phyloP scores from a whole-genome alignment of 2,888 invertebrate genomes.

The Athetis lepigone region DNA sequence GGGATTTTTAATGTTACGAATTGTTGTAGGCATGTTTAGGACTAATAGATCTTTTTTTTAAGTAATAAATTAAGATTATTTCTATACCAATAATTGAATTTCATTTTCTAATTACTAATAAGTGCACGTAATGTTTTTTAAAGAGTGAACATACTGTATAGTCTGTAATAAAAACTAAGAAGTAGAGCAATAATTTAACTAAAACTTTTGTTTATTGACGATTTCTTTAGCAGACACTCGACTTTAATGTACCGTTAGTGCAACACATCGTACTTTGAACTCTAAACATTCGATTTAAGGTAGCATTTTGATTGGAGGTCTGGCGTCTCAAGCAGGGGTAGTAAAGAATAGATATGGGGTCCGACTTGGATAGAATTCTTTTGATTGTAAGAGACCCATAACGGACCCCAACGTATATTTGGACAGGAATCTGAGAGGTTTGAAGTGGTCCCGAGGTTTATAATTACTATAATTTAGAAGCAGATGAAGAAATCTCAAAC shows the following conservation, averaged over 20 bases:
- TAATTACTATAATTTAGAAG: slow-evolving; percentile 89
- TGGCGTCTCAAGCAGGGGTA: slow-evolving; percentile 76
- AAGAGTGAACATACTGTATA: slow-evolving; percentile 71
- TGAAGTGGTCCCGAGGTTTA: slow-evolving; percentile 87
- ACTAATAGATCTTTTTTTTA: not conserved
- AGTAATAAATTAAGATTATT: not conserved
- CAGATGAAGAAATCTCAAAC: slow-evolving; percentile 82
- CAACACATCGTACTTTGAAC: slow-evolving; percentile 50
- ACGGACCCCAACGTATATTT: slow-evolving; percentile 90
- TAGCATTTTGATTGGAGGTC: slow-evolving; percentile 52
- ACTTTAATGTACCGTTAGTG: slow-evolving; percentile 70
- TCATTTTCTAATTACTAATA: not conserved
- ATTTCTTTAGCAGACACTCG: slow-evolving; percentile 87
- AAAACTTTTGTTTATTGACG: slow-evolving; percentile 89
- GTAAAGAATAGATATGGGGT: slow-evolving; percentile 89
- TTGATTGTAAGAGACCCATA: slow-evolving; percentile 84
- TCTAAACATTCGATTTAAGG: slow-evolving; percentile 46
- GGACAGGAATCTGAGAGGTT: slow-evolving; percentile 89
- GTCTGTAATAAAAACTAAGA: slow-evolving; percentile 69
- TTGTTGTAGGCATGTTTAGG: not conserved
- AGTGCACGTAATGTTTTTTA: not conserved
- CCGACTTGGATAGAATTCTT: slow-evolving; percentile 85
- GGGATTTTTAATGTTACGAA: too few species aligned
- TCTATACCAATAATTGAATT: not conserved
- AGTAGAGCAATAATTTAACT: slow-evolving; percentile 84